Evolutionary conservation across 2,113 vertebrate species (phyloP).

Genomic region (Acanthisitta chloris): DNA sequence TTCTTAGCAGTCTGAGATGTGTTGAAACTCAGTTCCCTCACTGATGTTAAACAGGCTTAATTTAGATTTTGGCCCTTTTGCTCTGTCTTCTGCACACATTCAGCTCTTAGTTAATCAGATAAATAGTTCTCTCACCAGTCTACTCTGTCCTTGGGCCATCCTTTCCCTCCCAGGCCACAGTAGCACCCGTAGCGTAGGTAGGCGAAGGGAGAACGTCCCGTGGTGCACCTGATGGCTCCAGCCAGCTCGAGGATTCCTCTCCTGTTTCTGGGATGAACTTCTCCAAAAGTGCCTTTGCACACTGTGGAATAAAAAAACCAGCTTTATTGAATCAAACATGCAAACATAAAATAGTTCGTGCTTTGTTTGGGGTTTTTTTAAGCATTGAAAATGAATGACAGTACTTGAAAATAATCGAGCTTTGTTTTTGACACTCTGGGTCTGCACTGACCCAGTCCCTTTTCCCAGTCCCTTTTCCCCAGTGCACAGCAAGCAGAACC

Average conservation of each 20-base stretch:
- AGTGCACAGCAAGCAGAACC: background rate
- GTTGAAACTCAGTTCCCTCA: background rate
- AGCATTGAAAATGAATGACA: background rate
- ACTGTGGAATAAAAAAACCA: constrained; percentile 20
- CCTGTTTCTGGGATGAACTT: constrained; percentile 33
- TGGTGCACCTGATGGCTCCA: constrained; percentile 81
- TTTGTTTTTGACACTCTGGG: background rate
- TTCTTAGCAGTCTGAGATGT: background rate
- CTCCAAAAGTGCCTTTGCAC: background rate
- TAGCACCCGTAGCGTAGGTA: constrained; percentile 88
- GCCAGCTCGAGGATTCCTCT: constrained; percentile 84
- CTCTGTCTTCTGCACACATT: background rate
- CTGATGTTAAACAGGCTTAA: background rate
- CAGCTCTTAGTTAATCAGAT: background rate
- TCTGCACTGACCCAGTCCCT: accelerated
- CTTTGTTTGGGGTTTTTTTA: background rate
- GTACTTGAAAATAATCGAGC: background rate
- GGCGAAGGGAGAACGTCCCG: constrained; percentile 75
- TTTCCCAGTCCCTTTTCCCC: background rate
- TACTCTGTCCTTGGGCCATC: constrained; percentile 80
- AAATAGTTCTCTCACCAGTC: constrained; percentile 79
- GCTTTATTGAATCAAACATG: background rate
- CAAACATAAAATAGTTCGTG: background rate
- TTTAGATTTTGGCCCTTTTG: background rate
- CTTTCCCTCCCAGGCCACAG: constrained; percentile 84